Percentiles rank a stretch among this genome's conserved stretches.
phyloP scores from a whole-genome alignment of 2,888 invertebrate species.

The Nemurella pictetii region DNA sequence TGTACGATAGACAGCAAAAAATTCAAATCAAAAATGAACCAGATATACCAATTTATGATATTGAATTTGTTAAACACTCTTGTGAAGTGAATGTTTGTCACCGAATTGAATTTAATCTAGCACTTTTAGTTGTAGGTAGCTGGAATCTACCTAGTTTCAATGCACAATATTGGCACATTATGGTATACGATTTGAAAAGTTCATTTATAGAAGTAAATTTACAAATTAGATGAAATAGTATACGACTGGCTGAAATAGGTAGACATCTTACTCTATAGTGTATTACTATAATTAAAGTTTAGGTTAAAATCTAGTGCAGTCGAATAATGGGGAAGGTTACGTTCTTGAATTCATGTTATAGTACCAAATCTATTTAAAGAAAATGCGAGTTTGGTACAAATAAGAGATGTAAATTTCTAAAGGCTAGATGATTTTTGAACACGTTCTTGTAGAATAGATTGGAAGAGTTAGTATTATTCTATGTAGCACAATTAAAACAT shows the following conservation, averaged over 20 bases:
- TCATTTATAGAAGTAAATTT: neutral
- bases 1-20: no score
- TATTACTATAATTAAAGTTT: neutral
- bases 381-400: no score
- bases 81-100: no score
- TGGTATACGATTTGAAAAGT: slow-evolving; percentile 47
- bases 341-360: neutral
- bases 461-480: no score
- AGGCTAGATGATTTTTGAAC: no score
- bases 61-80: slow-evolving; percentile 38
- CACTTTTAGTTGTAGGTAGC: no score
- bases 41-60: neutral
- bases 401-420: no score
- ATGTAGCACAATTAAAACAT: no score
- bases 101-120: slow-evolving; percentile 50
- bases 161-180: neutral
- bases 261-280: slow-evolving; percentile 10
- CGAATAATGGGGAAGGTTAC: neutral
- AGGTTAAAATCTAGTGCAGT: neutral
- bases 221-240: neutral
- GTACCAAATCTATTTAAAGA: no score
- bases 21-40: neutral
- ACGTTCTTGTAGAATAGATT: no score
- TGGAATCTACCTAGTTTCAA: slow-evolving; percentile 33
- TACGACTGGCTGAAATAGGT: no score